A percentile compares a stretch with the other conserved stretches of the same genome.
Evolutionary conservation across 2,888 invertebrate genomes (phyloP).

Genomic region (Cheiracanthium punctorium): DNA sequence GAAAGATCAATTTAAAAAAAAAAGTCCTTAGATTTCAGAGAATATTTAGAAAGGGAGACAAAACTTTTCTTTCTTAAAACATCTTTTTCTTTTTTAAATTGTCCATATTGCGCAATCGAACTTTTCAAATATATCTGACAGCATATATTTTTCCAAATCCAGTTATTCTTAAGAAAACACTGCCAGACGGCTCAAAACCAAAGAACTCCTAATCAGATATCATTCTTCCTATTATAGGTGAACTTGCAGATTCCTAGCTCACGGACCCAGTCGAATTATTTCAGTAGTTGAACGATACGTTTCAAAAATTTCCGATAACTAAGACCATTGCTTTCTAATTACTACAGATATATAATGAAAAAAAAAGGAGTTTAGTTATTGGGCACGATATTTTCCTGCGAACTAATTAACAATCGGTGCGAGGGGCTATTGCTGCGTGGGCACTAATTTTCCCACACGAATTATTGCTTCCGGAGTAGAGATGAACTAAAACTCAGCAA

Average conservation of each 20-base stretch:
- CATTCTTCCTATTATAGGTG: neutral
- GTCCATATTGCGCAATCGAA: too few species aligned
- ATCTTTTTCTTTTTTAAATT: too few species aligned
- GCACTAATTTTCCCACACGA: slow-evolving; percentile 63
- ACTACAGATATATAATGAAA: slow-evolving; percentile 59
- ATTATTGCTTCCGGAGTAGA: slow-evolving; percentile 59
- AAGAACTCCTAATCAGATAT: neutral
- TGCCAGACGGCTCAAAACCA: neutral
- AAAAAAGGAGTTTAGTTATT: slow-evolving; percentile 63
- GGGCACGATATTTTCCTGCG: slow-evolving; percentile 56
- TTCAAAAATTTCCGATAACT: slow-evolving; percentile 59
- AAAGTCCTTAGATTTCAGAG: too few species aligned
- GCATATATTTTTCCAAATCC: too few species aligned
- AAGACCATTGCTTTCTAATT: slow-evolving; percentile 66
- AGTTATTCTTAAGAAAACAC: too few species aligned
- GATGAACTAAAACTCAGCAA: slow-evolving; percentile 62
- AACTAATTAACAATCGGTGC: slow-evolving; percentile 60
- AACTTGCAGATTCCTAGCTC: neutral
- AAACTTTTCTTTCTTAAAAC: too few species aligned
- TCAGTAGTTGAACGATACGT: slow-evolving; percentile 44
- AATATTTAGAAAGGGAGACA: too few species aligned
- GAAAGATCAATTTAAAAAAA: too few species aligned
- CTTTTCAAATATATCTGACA: too few species aligned
- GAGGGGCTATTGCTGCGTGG: slow-evolving; percentile 57
- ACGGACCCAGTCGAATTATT: slow-evolving; percentile 25